Evolutionary conservation across 2,113 vertebrate species (phyloP), one percentile per base, ranked within the genome.

Genomic region (Microtus montanus): DNA sequence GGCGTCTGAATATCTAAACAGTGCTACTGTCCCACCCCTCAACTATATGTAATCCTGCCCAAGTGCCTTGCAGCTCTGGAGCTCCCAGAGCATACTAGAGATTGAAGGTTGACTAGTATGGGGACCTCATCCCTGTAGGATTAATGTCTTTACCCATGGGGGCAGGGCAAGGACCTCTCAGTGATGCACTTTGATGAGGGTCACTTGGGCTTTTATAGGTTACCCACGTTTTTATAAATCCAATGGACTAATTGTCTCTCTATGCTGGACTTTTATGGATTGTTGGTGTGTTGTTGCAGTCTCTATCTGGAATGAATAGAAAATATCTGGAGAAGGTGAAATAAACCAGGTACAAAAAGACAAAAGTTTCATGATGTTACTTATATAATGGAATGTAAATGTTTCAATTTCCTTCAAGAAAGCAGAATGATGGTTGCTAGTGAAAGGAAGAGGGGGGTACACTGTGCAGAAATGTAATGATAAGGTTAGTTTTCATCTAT

Each of bases 1-100:
- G 38, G 52, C 82, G 68, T 14, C 52, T 78, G 7, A 80, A 19
- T 26, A 4, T 93, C 66, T 19, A 63, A 87, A 44, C 5, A 41
- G 0, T 10, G 4, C 58, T 44, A 1, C 3, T 4, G 41, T 19
- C 1, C 38, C 38, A 44, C 1, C 38, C 13, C 58, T 22, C 24
- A 64, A 4, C 11, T 44, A 9, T 4, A 30, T 68, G 11, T 83
- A 41, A 38, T 17, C 24, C 24, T 38, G n/a, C n/a, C 22, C 38
- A 24, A 14, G 14, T 28, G n/a, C 13, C 28, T 28, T 28, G 12
- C n/a, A 28, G 1, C 26, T 54, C 14, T 63, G 54, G 35, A 24
- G 35, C 8, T 28, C 38, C 35, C 24, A 71, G 74, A 24, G 17
- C 30, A 47, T 7, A 15, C 4, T 70, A 5, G 22, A 74, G 38